Percentiles rank a stretch among this genome's conserved stretches.
phyloP scores from a whole-genome alignment of 2,888 invertebrate genomes.

The Tipula helvola region DNA sequence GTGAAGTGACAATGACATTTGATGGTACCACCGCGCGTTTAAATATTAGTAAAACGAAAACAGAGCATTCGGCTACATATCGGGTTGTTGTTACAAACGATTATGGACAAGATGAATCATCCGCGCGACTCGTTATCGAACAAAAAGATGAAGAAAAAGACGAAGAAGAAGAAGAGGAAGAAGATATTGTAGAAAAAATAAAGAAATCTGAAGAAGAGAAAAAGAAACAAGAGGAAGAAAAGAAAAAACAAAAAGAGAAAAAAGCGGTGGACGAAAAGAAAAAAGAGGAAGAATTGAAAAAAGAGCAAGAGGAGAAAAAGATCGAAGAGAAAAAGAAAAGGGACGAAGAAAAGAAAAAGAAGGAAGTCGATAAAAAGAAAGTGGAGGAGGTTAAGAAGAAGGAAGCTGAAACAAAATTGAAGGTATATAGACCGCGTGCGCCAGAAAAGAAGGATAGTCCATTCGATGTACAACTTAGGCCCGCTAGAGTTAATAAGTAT shows the following conservation, averaged over 20 bases:
- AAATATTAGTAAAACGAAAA: conserved; percentile 60
- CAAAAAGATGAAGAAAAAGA: conserved; percentile 42
- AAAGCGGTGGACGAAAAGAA: conserved; percentile 31
- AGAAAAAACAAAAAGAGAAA: conserved; percentile 19
- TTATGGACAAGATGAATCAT: conserved; percentile 78
- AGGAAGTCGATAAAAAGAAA: conserved; percentile 24
- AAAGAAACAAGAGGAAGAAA: conserved; percentile 31
- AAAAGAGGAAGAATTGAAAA: conserved; percentile 38
- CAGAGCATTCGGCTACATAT: conserved; percentile 70
- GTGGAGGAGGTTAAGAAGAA: conserved; percentile 24
- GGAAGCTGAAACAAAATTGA: conserved; percentile 16
- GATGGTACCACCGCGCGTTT: conserved; percentile 72
- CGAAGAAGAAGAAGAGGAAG: conserved; percentile 39
- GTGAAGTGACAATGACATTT: conserved; percentile 65
- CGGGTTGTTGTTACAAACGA: conserved; percentile 81
- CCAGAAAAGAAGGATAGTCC: conserved; percentile 33
- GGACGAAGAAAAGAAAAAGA: conserved; percentile 35
- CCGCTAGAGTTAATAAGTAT: conserved; percentile 17
- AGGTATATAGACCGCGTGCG: conserved; percentile 18
- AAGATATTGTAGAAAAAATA: conserved; percentile 31
- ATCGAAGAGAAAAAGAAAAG: conserved; percentile 38
- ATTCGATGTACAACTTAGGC: conserved; percentile 37
- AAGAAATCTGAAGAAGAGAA: conserved; percentile 37
- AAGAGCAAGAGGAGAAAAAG: conserved; percentile 37
- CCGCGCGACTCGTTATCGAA: conserved; percentile 70